Conservation (phyloP, 2,888 invertebrate genomes). For the Ochropleura leucogaster region DNA sequence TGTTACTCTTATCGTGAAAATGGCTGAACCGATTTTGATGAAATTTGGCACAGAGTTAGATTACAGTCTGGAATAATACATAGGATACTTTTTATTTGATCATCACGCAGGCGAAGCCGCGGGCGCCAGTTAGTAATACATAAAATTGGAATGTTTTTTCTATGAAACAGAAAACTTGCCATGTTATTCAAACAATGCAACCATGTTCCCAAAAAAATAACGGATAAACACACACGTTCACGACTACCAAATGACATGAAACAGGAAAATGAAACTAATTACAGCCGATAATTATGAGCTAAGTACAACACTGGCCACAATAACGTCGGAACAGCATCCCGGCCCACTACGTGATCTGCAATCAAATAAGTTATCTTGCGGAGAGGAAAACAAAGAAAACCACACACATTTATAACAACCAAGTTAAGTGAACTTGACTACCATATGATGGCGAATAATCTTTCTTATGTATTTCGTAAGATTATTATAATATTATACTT, state of each 20-base stretch:
- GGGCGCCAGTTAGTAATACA: no score
- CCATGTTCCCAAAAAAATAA: slow-evolving; percentile 5
- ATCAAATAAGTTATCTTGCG: slow-evolving; percentile 65
- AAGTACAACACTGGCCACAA: slow-evolving; percentile 71
- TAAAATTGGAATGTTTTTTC: neutral
- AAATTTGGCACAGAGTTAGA: no score
- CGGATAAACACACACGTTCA: slow-evolving; percentile 24
- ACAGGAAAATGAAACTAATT: slow-evolving; percentile 67
- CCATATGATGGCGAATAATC: slow-evolving; percentile 33
- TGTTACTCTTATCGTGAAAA: no score
- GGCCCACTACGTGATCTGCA: slow-evolving; percentile 79
- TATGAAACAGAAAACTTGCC: neutral
- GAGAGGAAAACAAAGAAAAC: slow-evolving; percentile 29
- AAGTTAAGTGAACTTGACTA: slow-evolving; percentile 12
- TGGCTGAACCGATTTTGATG: no score
- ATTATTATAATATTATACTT: neutral
- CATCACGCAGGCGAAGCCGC: no score
- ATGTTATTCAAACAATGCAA: neutral
- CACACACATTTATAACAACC: slow-evolving; percentile 37
- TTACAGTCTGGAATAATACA: no score
- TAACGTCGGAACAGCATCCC: slow-evolving; percentile 74
- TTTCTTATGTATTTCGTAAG: slow-evolving; percentile 35
- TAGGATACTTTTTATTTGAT: no score
- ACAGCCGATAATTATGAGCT: slow-evolving; percentile 68
- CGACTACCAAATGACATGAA: slow-evolving; percentile 45